Evolutionary conservation across 2,888 invertebrate genomes (phyloP).

Genomic region (Dryomyza anilis): DNA sequence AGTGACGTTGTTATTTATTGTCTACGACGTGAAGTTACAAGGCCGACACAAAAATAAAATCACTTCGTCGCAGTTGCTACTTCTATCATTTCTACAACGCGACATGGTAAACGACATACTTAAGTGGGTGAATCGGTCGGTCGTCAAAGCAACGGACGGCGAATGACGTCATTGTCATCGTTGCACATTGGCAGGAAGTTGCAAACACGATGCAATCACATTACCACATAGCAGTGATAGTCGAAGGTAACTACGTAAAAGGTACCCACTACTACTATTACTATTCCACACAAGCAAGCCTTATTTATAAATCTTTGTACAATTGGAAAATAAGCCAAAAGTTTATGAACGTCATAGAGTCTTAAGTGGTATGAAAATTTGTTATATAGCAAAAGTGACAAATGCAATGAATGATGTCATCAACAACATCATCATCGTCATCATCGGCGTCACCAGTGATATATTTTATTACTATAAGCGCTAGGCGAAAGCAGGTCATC

Average conservation of each 20-base stretch:
- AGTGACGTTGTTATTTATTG: background rate
- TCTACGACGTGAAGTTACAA: background rate
- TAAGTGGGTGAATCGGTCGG: no score
- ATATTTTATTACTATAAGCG: no score
- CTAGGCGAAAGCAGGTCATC: slow-evolving; percentile 16
- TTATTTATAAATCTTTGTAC: no score
- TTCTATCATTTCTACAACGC: background rate
- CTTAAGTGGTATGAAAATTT: slow-evolving; percentile 1
- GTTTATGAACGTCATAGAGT: slow-evolving; percentile 8
- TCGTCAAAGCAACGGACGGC: background rate
- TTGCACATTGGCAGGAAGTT: no score
- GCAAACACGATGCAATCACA: no score
- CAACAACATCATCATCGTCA: background rate
- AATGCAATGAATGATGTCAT: slow-evolving; percentile 21
- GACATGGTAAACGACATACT: background rate
- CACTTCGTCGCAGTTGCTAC: no score
- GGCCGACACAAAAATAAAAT: background rate
- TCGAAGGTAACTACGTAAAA: no score
- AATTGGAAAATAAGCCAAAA: background rate
- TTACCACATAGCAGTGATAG: no score
- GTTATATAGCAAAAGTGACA: no score
- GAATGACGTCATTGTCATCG: background rate
- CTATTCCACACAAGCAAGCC: no score
- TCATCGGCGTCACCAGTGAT: no score
- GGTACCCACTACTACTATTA: background rate